Conservation (phyloP, 23 tunicate genomes). For the Ciona savignyi region DNA sequence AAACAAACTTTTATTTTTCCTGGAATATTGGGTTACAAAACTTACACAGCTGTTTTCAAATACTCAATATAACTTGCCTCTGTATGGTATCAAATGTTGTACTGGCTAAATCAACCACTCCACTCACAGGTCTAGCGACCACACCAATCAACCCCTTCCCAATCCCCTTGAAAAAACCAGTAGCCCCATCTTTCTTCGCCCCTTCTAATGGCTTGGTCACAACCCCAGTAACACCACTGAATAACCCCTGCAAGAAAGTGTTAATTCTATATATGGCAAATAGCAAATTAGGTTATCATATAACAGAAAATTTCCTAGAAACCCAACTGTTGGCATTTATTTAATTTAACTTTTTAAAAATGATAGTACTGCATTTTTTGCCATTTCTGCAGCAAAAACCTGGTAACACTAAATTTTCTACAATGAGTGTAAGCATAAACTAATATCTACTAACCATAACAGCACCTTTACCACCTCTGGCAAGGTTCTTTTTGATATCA, state of each 20-base stretch:
- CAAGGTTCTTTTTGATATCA: conserved; percentile 71
- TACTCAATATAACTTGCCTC: conserved; percentile 19
- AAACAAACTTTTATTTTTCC: conserved; percentile 24
- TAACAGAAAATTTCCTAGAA: too few species aligned
- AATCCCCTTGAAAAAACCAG: conserved; percentile 94
- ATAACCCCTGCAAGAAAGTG: conserved; percentile 64
- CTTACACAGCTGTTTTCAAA: conserved; percentile 20
- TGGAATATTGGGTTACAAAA: neutral
- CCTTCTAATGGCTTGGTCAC: conserved; percentile 92
- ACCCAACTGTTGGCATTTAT: too few species aligned
- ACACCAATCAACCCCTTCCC: conserved; percentile 92
- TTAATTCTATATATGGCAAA: too few species aligned
- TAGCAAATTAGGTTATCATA: too few species aligned
- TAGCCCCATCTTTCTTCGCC: conserved; percentile 91
- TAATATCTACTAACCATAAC: conserved; percentile 37
- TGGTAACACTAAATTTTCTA: too few species aligned
- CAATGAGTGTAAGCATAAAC: too few species aligned
- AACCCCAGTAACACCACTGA: conserved; percentile 91
- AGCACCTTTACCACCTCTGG: conserved; percentile 75
- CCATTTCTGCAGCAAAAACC: too few species aligned
- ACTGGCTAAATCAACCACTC: conserved; percentile 79
- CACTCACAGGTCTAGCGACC: conserved; percentile 92
- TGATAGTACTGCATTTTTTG: too few species aligned
- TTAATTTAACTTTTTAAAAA: too few species aligned
- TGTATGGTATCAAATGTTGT: conserved; percentile 87